Conservation (phyloP, 2,888 invertebrate species). For the Mythimna vitellina region DNA sequence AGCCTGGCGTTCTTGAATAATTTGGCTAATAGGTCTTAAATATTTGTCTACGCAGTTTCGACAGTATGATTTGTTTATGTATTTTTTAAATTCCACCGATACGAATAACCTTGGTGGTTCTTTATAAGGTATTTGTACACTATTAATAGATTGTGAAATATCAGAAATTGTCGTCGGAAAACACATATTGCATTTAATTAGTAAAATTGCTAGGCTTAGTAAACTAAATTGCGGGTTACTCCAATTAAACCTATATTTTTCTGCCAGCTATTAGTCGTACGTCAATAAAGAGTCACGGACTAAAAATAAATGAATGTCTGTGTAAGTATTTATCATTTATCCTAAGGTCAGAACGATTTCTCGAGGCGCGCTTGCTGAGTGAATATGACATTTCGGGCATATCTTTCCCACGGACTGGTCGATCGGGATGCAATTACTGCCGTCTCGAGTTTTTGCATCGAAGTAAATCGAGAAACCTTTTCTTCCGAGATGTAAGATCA, state of each 20-base stretch:
- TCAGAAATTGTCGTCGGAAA: conserved; percentile 4
- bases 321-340: conserved; percentile 61
- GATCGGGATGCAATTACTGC: conserved; percentile 80
- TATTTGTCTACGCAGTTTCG: conserved; percentile 37
- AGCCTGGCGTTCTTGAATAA: conserved; percentile 17
- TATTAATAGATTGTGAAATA: conserved; percentile 22
- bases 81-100: conserved; percentile 39
- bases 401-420: conserved; percentile 84
- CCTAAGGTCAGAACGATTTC: conserved; percentile 64
- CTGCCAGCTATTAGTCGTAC: conserved; percentile 26
- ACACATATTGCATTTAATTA: conserved; percentile 22
- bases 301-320: conserved; percentile 53
- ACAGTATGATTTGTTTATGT: conserved; percentile 27
- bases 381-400: conserved; percentile 88
- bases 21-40: conserved; percentile 32
- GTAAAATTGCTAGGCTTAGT: conserved; percentile 23
- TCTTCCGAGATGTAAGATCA: conserved; percentile 70
- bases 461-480: conserved; percentile 72
- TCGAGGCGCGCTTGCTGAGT: conserved; percentile 66
- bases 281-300: conserved; percentile 22
- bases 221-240: conserved; percentile 27
- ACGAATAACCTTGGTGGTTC: conserved; percentile 35
- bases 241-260: conserved; percentile 29
- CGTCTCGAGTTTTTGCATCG: conserved; percentile 80
- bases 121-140: conserved; percentile 19